phyloP scores from a whole-genome alignment of 2,113 vertebrate species.

The Corythoichthys haematopterus region DNA sequence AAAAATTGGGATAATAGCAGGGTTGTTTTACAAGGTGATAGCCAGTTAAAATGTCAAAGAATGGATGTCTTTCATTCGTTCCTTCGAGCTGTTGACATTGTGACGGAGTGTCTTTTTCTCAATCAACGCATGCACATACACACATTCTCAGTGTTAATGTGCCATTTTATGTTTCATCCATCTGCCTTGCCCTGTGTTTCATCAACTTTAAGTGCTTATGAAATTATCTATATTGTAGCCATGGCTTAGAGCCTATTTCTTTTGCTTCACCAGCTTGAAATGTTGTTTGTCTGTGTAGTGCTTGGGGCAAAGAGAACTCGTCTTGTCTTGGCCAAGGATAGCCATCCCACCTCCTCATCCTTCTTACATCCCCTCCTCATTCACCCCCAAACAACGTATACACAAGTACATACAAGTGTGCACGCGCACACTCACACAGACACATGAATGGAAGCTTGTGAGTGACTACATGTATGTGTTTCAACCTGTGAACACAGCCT shows the following conservation, averaged over 20 bases:
- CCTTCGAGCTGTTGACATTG: constrained; percentile 31
- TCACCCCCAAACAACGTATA: background rate
- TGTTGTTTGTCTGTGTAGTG: constrained; percentile 52
- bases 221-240: constrained; percentile 59
- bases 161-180: constrained; percentile 40
- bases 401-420: background rate
- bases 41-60: constrained; percentile 14
- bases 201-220: constrained; percentile 73
- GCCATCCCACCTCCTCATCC: constrained; percentile 40
- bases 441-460: constrained; percentile 1
- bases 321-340: constrained; percentile 50
- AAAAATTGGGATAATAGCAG: constrained; percentile 1
- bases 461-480: constrained; percentile 34
- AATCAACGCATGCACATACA: constrained; percentile 41
- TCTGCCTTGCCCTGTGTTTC: constrained; percentile 64
- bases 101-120: constrained; percentile 45
- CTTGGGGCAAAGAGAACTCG: constrained; percentile 54
- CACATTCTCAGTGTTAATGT: constrained; percentile 28
- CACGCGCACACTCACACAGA: background rate
- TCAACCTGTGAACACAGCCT: constrained; percentile 36
- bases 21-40: constrained; percentile 20
- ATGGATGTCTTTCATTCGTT: constrained; percentile 26
- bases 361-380: background rate
- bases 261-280: constrained; percentile 60
- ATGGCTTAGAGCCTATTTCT: constrained; percentile 59